These are phyloP conservation scores for zebrafish (Danio rerio) DNA, from an alignment of 2,113 vertebrate genomes.

Conservation along the genomic window DNA sequence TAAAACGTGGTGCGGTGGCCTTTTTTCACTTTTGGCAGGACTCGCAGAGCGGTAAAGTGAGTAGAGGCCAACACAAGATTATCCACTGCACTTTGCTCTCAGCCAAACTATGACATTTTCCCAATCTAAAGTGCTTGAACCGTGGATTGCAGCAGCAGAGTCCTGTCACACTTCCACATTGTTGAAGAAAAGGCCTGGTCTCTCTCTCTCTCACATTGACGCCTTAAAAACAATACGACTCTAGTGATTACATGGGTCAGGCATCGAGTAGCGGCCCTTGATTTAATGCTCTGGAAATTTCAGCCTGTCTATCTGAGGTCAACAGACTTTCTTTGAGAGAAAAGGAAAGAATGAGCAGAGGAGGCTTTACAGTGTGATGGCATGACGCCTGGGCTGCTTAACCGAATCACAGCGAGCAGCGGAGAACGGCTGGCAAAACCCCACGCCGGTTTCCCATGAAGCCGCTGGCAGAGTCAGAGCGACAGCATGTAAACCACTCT, in stretches of 20 bases:
- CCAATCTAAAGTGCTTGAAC: constrained; percentile 60
- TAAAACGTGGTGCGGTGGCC: constrained; percentile 41
- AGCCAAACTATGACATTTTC: constrained; percentile 60
- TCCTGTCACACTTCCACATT: constrained; percentile 50
- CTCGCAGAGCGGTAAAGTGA: constrained; percentile 27
- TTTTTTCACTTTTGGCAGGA: constrained; percentile 54
- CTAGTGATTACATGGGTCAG: constrained; percentile 64
- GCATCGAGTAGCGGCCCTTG: constrained; percentile 60
- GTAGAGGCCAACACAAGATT: constrained; percentile 61
- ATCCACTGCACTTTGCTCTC: constrained; percentile 67
- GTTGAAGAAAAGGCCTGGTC: constrained; percentile 35
- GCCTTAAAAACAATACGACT: constrained; percentile 55
- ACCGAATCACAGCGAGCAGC: constrained; percentile 53
- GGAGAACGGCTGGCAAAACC: constrained; percentile 64
- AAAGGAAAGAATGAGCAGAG: constrained; percentile 60
- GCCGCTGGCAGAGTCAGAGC: constrained; percentile 56
- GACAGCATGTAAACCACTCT: constrained; percentile 59
- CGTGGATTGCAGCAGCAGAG: constrained; percentile 43
- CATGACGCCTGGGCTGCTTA: constrained; percentile 65
- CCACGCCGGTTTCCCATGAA: constrained; percentile 52
- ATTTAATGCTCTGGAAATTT: constrained; percentile 64
- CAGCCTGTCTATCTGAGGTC: constrained; percentile 64
- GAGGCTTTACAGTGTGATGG: constrained; percentile 61
- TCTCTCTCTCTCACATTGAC: constrained; percentile 20
- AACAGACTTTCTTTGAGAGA: constrained; percentile 67